Base-by-base conservation (phyloP, 1,140 invertebrate species). In the Pseudomyrmex pallidus region DNA sequence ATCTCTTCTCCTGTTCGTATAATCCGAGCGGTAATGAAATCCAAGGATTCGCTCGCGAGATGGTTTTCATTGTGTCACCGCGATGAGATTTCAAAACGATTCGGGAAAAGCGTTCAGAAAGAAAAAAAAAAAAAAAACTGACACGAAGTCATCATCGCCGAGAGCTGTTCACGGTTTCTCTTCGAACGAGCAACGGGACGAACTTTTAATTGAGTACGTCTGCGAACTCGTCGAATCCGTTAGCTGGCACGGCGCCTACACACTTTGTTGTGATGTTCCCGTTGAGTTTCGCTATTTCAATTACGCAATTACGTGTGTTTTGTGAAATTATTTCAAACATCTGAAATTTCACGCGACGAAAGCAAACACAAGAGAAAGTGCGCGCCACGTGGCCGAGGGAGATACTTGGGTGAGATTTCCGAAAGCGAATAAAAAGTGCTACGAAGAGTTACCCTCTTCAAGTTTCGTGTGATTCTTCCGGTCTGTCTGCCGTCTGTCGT, bases 181-280 rank as follows among this genome's bases (percentile, higher is more conserved):
- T 15, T 48, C 13, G 74, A 52, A 12, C 15, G 9, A 15, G 13
- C 48, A 54, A 85, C 57, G 67, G 57, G 15, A 68, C 44, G 66
- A 89, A 89, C 77, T 89, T 90, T 90, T 90, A 89, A 90, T 89
- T 86, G 83, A 90, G 56, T 84, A 82, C 68, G 83, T 87, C 82
- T 86, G 63, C 70, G 82, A 89, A 90, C 80, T 87, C 74, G 62
- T 82, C 88, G 77, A 87, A 89, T 72, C 20, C 20, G 66, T 20
- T 63, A 35, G 77, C 72, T 89, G 85, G 77, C 67, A 74, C 68
- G 57, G 46, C 78, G 77, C 85, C 68, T 67, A 54, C 12, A 52
- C 67, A 62, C 78, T 68, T 54, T 50, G 46, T 35, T 35, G 35
- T 35, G 35, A 35, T 35, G 35, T 25, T 13, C 48, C 56, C 73